Percentiles rank a stretch among this genome's conserved stretches.
Conservation (phyloP, 2,888 invertebrate genomes). For the Epinotia demarniana region DNA sequence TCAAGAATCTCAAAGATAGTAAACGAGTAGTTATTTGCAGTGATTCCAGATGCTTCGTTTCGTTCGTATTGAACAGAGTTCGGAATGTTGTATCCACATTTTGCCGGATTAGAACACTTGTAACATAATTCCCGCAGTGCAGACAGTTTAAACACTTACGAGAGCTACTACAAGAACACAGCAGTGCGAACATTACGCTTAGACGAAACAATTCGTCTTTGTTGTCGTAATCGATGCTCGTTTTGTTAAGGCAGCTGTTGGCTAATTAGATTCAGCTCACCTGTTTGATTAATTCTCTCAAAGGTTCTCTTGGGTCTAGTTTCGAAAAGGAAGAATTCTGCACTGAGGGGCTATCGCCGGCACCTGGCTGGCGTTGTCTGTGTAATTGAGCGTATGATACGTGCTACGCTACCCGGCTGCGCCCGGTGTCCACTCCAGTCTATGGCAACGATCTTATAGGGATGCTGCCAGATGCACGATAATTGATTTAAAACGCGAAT, state of each 20-base stretch:
- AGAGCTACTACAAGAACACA: slow-evolving; percentile 21
- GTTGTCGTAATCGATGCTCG: slow-evolving; percentile 38
- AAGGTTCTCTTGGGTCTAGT: slow-evolving; percentile 34
- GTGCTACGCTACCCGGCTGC: slow-evolving; percentile 68
- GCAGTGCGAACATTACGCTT: slow-evolving; percentile 21
- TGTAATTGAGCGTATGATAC: slow-evolving; percentile 80
- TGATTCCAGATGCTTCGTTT: slow-evolving; percentile 61
- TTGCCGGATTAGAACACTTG: slow-evolving; percentile 36
- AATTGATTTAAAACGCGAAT: slow-evolving; percentile 39
- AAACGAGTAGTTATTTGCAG: slow-evolving; percentile 61
- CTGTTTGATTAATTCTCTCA: slow-evolving; percentile 49
- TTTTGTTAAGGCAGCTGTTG: slow-evolving; percentile 46
- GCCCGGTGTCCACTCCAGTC: slow-evolving; percentile 60
- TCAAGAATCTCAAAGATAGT: slow-evolving; percentile 58
- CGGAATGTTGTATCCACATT: slow-evolving; percentile 58
- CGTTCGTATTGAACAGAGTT: slow-evolving; percentile 52
- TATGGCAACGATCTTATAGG: slow-evolving; percentile 61
- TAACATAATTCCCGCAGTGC: slow-evolving; percentile 17
- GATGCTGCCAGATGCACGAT: slow-evolving; percentile 52
- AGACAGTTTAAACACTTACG: slow-evolving; percentile 22
- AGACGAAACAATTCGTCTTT: slow-evolving; percentile 40
- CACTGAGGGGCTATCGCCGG: slow-evolving; percentile 42
- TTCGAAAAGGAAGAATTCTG: slow-evolving; percentile 49
- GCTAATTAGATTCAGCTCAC: slow-evolving; percentile 50
- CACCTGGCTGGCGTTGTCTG: slow-evolving; percentile 53